Percentiles rank a stretch among this genome's conserved stretches.
Evolutionary conservation across 1,140 invertebrate genomes (phyloP).

Genomic region (Saxidomus purpurata): DNA sequence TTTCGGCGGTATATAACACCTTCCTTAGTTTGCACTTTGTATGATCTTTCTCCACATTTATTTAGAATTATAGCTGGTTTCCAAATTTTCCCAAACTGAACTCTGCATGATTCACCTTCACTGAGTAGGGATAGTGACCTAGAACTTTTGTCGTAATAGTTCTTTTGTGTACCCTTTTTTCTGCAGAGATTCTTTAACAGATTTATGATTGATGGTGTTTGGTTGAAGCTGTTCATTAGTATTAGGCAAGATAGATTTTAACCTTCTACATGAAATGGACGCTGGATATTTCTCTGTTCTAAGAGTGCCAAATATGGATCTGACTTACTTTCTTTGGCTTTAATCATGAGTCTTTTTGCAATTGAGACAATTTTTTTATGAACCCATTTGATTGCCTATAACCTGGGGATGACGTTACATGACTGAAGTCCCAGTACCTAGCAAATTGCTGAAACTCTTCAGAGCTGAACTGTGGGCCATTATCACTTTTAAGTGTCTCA

Average conservation of each 20-base stretch:
- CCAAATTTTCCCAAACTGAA: neutral
- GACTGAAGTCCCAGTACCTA: neutral
- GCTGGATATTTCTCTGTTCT: no score
- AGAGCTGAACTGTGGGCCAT: slow-evolving; percentile 26
- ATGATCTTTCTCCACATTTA: neutral
- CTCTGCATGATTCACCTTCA: neutral
- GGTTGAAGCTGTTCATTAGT: neutral
- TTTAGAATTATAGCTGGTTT: neutral
- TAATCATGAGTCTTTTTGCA: no score
- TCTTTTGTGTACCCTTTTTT: neutral
- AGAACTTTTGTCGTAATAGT: slow-evolving; percentile 8
- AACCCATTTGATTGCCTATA: neutral
- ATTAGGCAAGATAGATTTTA: neutral
- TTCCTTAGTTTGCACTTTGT: no score
- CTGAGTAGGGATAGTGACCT: neutral
- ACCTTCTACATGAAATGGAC: no score
- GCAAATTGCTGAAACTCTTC: neutral
- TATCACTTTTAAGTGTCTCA: neutral
- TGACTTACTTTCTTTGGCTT: no score
- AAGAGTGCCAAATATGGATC: no score
- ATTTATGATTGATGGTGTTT: no score
- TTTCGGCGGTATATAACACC: no score
- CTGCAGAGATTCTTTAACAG: no score
- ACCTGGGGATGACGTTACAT: neutral
- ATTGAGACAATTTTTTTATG: no score